phyloP scores from a whole-genome alignment of 2,113 vertebrate genomes.

The Thamnophis sirtalis region DNA sequence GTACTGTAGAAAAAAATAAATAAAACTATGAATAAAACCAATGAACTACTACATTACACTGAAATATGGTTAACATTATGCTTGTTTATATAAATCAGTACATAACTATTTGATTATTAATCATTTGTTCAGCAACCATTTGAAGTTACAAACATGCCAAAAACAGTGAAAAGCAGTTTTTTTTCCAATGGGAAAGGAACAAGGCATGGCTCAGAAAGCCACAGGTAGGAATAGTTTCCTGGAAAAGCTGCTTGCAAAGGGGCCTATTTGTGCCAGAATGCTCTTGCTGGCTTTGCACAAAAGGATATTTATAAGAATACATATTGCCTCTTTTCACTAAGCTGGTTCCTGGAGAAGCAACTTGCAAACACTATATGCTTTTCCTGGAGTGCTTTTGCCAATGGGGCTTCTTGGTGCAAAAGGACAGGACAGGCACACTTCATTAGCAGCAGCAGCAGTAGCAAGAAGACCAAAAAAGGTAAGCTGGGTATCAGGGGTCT shows the following conservation, averaged over 20 bases:
- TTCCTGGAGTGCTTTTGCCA: background rate
- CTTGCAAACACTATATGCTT: background rate
- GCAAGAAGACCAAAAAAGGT: background rate
- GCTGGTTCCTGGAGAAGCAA: background rate
- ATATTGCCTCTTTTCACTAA: background rate
- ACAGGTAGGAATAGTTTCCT: background rate
- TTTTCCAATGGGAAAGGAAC: background rate
- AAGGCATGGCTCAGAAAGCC: background rate
- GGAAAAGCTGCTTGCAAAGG: background rate
- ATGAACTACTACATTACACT: background rate
- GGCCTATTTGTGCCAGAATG: background rate
- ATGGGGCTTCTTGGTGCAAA: background rate
- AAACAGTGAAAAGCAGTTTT: background rate
- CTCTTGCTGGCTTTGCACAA: background rate
- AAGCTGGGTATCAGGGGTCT: background rate
- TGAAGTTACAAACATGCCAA: background rate
- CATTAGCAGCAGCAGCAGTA: background rate
- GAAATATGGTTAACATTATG: background rate
- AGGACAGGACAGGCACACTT: background rate
- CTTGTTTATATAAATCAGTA: background rate
- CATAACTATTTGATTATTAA: background rate
- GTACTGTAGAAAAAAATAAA: background rate
- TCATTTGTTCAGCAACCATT: background rate
- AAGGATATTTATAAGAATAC: background rate
- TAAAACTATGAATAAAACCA: background rate